These are phyloP conservation scores for Dasypogon diadema DNA, from an alignment of 2,888 invertebrate genomes.

Conservation along the genomic window DNA sequence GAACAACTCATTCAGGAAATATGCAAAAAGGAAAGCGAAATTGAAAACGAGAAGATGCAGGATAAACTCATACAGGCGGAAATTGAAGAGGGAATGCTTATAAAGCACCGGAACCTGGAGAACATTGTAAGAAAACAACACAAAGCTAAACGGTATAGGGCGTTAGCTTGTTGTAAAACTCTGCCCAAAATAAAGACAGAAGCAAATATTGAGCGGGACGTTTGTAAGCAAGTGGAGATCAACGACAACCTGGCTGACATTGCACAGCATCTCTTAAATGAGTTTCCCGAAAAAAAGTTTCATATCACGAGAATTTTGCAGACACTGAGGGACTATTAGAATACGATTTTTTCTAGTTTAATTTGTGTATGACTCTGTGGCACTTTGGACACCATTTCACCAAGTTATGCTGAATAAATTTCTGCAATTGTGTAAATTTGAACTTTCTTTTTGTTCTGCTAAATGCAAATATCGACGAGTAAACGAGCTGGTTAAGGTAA, in stretches of 20 bases:
- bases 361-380: no score
- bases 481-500: no score
- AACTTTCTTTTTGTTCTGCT: no score
- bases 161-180: conserved; percentile 68
- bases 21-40: conserved; percentile 60
- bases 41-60: conserved; percentile 61
- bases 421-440: no score
- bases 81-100: conserved; percentile 67
- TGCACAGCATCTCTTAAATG: conserved; percentile 72
- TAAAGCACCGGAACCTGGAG: conserved; percentile 69
- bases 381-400: no score
- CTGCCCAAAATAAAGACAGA: conserved; percentile 64
- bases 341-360: no score
- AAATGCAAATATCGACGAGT: no score
- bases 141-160: conserved; percentile 74
- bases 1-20: conserved; percentile 60
- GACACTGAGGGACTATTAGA: conserved; percentile 65
- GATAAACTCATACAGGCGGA: conserved; percentile 63
- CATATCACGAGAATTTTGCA: conserved; percentile 69
- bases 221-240: conserved; percentile 72
- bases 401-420: no score
- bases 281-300: conserved; percentile 74
- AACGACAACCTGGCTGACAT: conserved; percentile 73
- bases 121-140: conserved; percentile 78
- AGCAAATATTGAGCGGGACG: conserved; percentile 70